phyloP scores from a whole-genome alignment of 2,113 vertebrate species.

The Nansenia antarctica region DNA sequence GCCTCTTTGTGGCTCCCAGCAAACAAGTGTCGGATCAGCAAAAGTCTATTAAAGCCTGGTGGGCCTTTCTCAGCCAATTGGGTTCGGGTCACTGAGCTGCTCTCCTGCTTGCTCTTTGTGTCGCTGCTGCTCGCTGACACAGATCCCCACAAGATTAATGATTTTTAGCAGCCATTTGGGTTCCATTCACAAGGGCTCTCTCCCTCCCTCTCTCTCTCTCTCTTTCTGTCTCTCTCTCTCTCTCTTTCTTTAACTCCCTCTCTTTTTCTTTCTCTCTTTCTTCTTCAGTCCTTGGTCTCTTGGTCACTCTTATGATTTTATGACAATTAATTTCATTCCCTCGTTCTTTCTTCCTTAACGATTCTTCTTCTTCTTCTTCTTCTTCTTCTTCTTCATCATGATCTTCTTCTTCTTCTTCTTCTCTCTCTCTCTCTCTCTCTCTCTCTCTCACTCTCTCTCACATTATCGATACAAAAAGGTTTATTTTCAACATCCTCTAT shows the following conservation, averaged over 20 bases:
- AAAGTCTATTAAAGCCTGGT: constrained; percentile 99
- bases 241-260: not conserved
- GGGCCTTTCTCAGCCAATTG: constrained; percentile 99
- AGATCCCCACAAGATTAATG: constrained; percentile 95
- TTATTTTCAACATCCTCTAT: not conserved
- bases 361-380: no score
- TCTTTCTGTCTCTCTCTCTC: constrained; percentile 9
- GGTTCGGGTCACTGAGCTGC: constrained; percentile 98
- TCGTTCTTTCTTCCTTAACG: no score
- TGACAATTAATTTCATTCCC: no score
- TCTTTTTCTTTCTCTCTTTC: not conserved
- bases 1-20: constrained; percentile 97
- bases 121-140: constrained; percentile 87
- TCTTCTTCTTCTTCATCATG: no score
- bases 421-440: not conserved
- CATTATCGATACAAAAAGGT: no score
- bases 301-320: no score
- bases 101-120: constrained; percentile 90
- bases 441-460: not conserved
- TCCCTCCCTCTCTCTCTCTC: constrained; percentile 36
- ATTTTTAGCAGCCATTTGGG: constrained; percentile 83
- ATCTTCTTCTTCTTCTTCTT: no score
- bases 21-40: constrained; percentile 99
- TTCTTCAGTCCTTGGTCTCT: not conserved
- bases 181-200: constrained; percentile 57